These are phyloP conservation scores for Perca fluviatilis DNA, from an alignment of 2,113 vertebrate genomes.

Conservation along the genomic window DNA sequence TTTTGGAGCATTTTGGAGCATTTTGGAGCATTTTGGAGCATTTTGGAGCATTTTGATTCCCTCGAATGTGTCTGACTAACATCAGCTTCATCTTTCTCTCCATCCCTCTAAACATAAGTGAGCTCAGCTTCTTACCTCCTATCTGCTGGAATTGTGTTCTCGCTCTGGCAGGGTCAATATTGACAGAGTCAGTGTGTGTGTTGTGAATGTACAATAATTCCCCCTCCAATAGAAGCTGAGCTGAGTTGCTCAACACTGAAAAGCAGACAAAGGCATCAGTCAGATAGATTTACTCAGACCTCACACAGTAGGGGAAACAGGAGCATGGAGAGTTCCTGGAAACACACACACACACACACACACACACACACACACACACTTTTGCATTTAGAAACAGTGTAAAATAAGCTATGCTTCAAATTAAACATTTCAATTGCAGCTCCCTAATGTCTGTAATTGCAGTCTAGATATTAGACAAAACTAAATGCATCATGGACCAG, in stretches of 20 bases:
- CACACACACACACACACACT: constrained; percentile 1
- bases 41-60: too few relatives aligned
- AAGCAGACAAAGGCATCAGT: constrained; percentile 42
- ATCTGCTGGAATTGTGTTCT: constrained; percentile 24
- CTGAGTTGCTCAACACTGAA: constrained; percentile 35
- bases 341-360: not conserved
- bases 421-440: constrained; percentile 16
- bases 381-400: constrained; percentile 9
- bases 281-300: constrained; percentile 36
- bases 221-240: constrained; percentile 26
- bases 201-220: constrained; percentile 39
- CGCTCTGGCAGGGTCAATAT: constrained; percentile 38
- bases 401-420: constrained; percentile 12
- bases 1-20: too few relatives aligned
- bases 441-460: constrained; percentile 8
- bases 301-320: constrained; percentile 26
- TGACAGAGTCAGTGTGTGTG: constrained; percentile 32
- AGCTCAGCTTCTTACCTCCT: constrained; percentile 15
- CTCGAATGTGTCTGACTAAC: not conserved
- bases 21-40: too few relatives aligned
- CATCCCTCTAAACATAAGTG: not conserved
- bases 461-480: constrained; percentile 1
- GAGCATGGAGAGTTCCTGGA: constrained; percentile 11
- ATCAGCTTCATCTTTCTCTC: not conserved
- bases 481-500: not conserved